Base-by-base conservation (phyloP, 2,888 invertebrate genomes). In the Dendrolimus pini region DNA sequence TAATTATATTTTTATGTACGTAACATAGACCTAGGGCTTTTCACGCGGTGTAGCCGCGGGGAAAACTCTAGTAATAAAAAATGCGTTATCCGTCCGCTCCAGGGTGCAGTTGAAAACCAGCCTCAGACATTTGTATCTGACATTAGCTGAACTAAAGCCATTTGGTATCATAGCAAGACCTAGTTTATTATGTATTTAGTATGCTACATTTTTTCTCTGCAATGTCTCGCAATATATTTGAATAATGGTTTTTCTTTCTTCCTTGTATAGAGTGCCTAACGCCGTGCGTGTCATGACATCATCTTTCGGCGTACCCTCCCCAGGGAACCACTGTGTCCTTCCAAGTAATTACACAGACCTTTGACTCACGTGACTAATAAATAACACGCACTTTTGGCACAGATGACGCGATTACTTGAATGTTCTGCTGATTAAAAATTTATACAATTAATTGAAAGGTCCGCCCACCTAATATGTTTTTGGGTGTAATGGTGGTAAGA, bases 331-430 rank as follows among this genome's bases (percentile, higher is more conserved):
- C 63, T 60, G 64, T 71, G 73, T 76, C 77, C 75, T 76, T 78
- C 76, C 78, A 70, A 69, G 78, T 85, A 86, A 86, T 86, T 85
- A 85, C 84, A 70, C 61, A 62, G 57, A 66, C 72, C 75, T 77
- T 74, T 75, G 78, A 78, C 75, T 77, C 69, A 68, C 69, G 67
- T 65, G 66, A 62, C 62, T 69, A 65, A 82, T 83, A 80, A 81
- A 83, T 80, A 78, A 70, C 63, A 59, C 61, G 65, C 60, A 72
- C 75, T 75, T 75, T 75, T 73, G 65, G 65, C 63, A 62, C 61
- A 63, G 58, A 70, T 70, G 77, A 79, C 77, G 72, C 74, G 70
- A 65, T 74, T 77, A 70, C 75, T 71, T 68, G 65, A 65, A 61
- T 64, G 57, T 60, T 58, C 57, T 56, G 58, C 12, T 54, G 57